phyloP scores from a whole-genome alignment of 2,888 invertebrate genomes.

The Pandemis cinnamomeana region DNA sequence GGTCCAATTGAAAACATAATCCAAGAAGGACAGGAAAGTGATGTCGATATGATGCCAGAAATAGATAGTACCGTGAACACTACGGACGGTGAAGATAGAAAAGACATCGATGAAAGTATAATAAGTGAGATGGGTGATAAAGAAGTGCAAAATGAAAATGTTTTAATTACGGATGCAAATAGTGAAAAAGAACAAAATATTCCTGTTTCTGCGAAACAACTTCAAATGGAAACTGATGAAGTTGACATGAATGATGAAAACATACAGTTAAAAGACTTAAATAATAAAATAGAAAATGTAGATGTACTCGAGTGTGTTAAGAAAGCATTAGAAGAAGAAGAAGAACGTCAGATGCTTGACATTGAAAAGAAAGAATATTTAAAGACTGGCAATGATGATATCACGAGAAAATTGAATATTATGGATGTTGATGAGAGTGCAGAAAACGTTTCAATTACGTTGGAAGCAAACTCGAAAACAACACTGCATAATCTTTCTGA shows the following conservation, averaged over 20 bases:
- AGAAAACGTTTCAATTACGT: neutral
- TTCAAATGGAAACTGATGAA: constrained; percentile 14
- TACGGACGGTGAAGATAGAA: constrained; percentile 38
- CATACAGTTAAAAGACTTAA: neutral
- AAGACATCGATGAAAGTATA: constrained; percentile 43
- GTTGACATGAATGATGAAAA: constrained; percentile 12
- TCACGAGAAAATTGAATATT: neutral
- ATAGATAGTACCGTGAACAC: neutral
- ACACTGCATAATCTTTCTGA: neutral
- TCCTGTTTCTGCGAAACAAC: neutral
- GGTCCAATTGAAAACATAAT: neutral
- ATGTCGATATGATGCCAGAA: neutral
- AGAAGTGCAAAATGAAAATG: constrained; percentile 12
- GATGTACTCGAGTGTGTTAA: neutral
- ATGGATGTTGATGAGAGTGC: constrained; percentile 23
- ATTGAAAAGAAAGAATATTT: neutral
- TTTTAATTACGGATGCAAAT: constrained; percentile 8
- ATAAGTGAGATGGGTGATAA: constrained; percentile 14
- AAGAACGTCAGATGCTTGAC: neutral
- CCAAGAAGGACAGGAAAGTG: neutral
- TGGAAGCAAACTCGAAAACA: neutral
- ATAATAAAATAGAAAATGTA: neutral
- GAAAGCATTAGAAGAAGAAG: constrained; percentile 5
- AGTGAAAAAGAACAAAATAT: neutral
- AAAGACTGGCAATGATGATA: neutral